Evolutionary conservation across 2,888 invertebrate genomes (phyloP).

Genomic region (Nezara viridula): DNA sequence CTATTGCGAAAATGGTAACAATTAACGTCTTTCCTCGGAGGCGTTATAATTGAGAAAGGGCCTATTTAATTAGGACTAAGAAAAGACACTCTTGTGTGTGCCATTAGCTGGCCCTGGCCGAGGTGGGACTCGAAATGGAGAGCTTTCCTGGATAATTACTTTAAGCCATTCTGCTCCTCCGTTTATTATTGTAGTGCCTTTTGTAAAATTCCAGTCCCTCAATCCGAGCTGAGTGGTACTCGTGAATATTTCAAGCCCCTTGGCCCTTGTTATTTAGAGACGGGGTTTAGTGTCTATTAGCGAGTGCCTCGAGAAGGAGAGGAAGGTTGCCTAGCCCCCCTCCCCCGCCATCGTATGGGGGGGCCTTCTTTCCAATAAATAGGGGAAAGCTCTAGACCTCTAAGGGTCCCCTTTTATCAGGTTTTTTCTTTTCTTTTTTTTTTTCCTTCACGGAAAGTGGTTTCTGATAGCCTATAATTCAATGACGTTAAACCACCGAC

Average conservation of each 20-base stretch:
- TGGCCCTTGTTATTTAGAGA: constrained; percentile 29
- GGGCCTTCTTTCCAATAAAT: constrained; percentile 15
- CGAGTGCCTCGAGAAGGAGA: background rate
- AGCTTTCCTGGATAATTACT: constrained; percentile 19
- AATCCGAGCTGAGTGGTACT: constrained; percentile 33
- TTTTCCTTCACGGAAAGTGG: background rate
- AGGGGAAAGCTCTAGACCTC: constrained; percentile 17
- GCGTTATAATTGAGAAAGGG: background rate
- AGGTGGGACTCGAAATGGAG: background rate
- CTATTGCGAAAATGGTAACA: background rate
- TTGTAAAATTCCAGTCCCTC: constrained; percentile 40
- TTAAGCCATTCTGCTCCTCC: constrained; percentile 12
- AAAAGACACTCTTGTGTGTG: constrained; percentile 29
- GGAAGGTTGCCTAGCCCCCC: background rate
- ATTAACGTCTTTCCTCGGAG: background rate
- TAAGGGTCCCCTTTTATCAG: constrained; percentile 21
- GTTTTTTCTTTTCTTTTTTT: background rate
- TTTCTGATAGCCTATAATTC: constrained; percentile 31
- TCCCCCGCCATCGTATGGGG: background rate
- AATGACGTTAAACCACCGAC: background rate
- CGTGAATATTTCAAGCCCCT: constrained; percentile 24
- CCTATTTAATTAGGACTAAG: constrained; percentile 13
- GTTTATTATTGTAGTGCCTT: constrained; percentile 38
- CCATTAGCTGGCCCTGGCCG: background rate
- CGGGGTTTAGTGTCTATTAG: constrained; percentile 28